Evolutionary conservation across 2,888 invertebrate species (phyloP), one percentile per base, ranked within the genome.

Genomic region (Vesta saturnalis): DNA sequence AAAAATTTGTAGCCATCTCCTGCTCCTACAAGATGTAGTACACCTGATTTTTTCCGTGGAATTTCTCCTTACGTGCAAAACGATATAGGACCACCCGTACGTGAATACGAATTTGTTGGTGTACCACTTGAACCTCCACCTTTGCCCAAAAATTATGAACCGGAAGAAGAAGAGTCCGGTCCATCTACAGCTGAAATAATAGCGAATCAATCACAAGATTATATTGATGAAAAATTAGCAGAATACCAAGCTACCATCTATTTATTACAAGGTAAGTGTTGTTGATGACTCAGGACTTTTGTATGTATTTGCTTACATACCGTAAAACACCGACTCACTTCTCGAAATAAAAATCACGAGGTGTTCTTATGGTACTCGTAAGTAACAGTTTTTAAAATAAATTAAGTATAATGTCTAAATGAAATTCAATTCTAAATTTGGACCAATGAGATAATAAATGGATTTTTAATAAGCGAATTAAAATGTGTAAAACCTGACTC

Each of bases 241-340:
- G 95, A 96, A 86, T 96, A 96, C 83, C 95, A 96, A 85, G 92
- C 94, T 72, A 96, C 96, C 30, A 96, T 96, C 84, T 91, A 93
- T 80, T 91, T 94, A 82, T 86, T 96, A 79, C 95, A 95, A 90
- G 94, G 94, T 94, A 82, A 88, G 90, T 30, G n/a, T n/a, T n/a
- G n/a, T n/a, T n/a, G n/a, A n/a, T n/a, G n/a, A n/a, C n/a, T n/a
- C n/a, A n/a, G n/a, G n/a, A n/a, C n/a, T n/a, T n/a, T n/a, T n/a
- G n/a, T n/a, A n/a, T n/a, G n/a, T n/a, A n/a, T n/a, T n/a, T n/a
- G n/a, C n/a, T n/a, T n/a, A n/a, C n/a, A n/a, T n/a, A n/a, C n/a
- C n/a, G n/a, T n/a, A n/a, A n/a, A n/a, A n/a, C n/a, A n/a, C n/a
- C n/a, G n/a, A n/a, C n/a, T n/a, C n/a, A n/a, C n/a, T n/a, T n/a